Base-by-base conservation (phyloP, 2,797 vertebrate genomes). In the Enteromius paludinosus region DNA sequence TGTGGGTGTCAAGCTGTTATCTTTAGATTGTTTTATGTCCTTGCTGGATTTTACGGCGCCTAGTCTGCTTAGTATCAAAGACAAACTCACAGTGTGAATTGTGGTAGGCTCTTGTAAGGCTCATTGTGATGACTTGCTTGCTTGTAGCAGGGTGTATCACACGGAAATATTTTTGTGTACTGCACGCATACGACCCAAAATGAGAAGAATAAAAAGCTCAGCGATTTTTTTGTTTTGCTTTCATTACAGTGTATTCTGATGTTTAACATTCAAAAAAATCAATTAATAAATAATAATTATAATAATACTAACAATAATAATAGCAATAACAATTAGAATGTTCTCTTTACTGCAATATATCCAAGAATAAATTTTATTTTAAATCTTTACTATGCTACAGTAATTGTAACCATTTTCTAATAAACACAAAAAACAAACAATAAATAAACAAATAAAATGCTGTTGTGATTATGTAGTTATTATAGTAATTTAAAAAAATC, bases 41-140 rank as follows among this genome's bases (percentile, higher is more conserved):
- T 54, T 17, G 17, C 30, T 41, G n/a, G 14, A 56, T 52, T 74
- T 74, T 41, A 59, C 7, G 72, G 72, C 12, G 14, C 30, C 49
- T 56, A 23, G 30, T 73, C 72, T 59, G 72, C n/a, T 25, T 74
- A 17, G 15, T n/a, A 59, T 74, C 72, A 74, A 74, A 74, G n/a
- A 41, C 6, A 38, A 56, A 8, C 30, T 56, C 71, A 38, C 33
- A 38, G 3, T 38, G 33, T 45, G 35, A 30, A 76, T 62, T 61
- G 23, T 6, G 38, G 15, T 14, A 25, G 9, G n/a, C 38, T 76
- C 3, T 18, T 75, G 28, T 33, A 72, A 30, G n/a, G n/a, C n/a
- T n/a, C 28, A 49, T 49, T 52, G 14, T 18, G 49, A 30, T 56
- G 20, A 38, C 33, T 38, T 38, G 30, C 47, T 52, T 71, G 0